Evolutionary conservation across 53 echinoderm and acorn worm species (phyloP).

Genomic region (Hippasteria phrygiana): DNA sequence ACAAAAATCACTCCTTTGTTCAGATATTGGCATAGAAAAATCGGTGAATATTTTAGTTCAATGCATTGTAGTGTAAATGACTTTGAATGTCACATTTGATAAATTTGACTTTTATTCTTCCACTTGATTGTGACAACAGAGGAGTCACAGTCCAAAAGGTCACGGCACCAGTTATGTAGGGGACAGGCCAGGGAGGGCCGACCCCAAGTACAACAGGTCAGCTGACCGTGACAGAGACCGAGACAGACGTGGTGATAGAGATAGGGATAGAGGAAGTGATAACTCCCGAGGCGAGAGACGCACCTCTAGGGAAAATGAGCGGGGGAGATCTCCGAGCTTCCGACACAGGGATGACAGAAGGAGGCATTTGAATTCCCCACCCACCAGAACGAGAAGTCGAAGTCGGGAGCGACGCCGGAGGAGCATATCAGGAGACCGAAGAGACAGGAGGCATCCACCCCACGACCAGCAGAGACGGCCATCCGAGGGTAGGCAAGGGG

Average conservation of each 20-base stretch:
- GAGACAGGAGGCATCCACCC: constrained; percentile 1
- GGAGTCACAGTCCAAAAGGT: constrained; percentile 21
- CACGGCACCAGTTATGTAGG: background rate
- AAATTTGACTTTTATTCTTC: background rate
- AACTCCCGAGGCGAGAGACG: constrained; percentile 1
- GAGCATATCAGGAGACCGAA: background rate
- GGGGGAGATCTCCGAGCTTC: background rate
- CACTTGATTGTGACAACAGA: constrained; percentile 9
- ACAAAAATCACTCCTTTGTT: too few relatives aligned
- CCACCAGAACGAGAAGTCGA: background rate
- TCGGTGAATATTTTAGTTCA: too few relatives aligned
- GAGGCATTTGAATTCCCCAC: background rate
- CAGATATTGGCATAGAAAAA: too few relatives aligned
- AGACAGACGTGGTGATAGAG: background rate
- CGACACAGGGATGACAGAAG: background rate
- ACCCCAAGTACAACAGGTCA: background rate
- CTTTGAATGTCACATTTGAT: background rate
- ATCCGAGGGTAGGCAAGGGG: background rate
- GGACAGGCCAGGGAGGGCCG: background rate
- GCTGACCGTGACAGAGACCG: background rate
- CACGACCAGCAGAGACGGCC: background rate
- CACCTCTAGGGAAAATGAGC: background rate
- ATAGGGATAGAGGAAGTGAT: background rate
- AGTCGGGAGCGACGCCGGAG: background rate
- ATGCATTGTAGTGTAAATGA: background rate